Evolutionary conservation across 92 coral and sea anemone species (phyloP), one percentile per base, ranked within the genome.

Genomic region (Phenganax stokvisi): DNA sequence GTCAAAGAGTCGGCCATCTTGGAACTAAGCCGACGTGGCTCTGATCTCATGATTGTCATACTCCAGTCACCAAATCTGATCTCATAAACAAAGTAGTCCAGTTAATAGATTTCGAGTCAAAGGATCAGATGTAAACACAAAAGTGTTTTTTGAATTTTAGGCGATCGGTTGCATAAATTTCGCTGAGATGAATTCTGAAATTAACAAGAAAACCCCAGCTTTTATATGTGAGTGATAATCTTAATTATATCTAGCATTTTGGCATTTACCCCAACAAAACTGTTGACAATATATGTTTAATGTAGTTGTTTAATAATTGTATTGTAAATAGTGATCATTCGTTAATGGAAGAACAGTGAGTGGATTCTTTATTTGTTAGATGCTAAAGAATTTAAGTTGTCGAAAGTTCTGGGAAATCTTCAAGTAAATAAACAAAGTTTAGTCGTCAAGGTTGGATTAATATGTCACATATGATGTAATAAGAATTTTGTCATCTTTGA

Each of bases 351-450:
- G 47, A 37, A 37, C 47, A 37, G 47, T 69, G 10, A n/a, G 27
- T 15, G 11, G 10, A 1, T 27, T 76, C 2, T 81, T 28, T 37
- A 37, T 31, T 60, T 53, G 0, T 44, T 66, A 93, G 97, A 92
- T 89, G 99, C 97, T 29, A 96, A 92, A 72, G 99, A 92, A 70
- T 96, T 96, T 84, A 90, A 96, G 90, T 88, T 96, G 28, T 84
- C 88, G 31, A 96, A 92, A 86, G 92, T 96, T 51, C 89, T 96
- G 80, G 97, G 96, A 75, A 96, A 92, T 83, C 83, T 96, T 53
- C 99, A 96, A 96, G 99, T 86, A 27, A 71, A 11, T 53, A 27
- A 37, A 59, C 65, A 59, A 13, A 59, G 27, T 59, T 13, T 59
- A 7, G 2, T 59, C n/a, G 65, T 1, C 2, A 59, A 59, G 65